Evolutionary conservation across 2,888 invertebrate species (phyloP).

Genomic region (Drosophila picticornis): DNA sequence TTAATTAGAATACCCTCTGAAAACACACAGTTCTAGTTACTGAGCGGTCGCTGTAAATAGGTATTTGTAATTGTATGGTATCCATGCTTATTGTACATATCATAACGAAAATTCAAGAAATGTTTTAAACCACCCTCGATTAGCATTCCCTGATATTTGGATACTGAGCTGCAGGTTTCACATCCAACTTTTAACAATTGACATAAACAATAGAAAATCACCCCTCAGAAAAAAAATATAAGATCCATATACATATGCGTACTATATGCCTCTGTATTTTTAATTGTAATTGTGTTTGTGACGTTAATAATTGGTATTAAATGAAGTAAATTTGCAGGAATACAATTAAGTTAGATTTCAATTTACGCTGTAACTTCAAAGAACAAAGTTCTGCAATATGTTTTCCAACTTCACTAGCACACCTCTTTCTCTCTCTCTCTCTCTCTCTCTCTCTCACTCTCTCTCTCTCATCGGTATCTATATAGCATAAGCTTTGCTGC

Average conservation of each 20-base stretch:
- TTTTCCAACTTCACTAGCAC: background rate
- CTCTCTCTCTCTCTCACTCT: no score
- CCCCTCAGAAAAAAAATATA: background rate
- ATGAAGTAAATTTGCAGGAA: constrained; percentile 32
- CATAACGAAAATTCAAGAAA: constrained; percentile 19
- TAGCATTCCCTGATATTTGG: constrained; percentile 4
- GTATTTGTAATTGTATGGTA: background rate
- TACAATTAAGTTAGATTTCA: constrained; percentile 17
- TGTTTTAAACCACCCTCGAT: constrained; percentile 9
- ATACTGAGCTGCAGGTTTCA: constrained; percentile 34
- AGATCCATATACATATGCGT: constrained; percentile 14
- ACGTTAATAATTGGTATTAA: constrained; percentile 40
- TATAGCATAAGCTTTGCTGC: constrained; percentile 1
- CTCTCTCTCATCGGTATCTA: background rate
- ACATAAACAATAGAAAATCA: constrained; percentile 12
- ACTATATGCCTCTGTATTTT: constrained; percentile 3
- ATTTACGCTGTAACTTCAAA: background rate
- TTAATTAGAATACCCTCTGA: background rate
- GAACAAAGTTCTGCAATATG: constrained; percentile 11
- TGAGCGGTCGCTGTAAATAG: background rate
- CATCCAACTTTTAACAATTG: constrained; percentile 27
- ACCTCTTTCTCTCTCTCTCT: background rate
- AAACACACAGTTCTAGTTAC: background rate
- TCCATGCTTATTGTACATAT: constrained; percentile 31
- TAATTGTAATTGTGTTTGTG: constrained; percentile 17